These are phyloP conservation scores for Drosophila conformis DNA, from an alignment of 2,888 invertebrate species.

Conservation along the genomic window DNA sequence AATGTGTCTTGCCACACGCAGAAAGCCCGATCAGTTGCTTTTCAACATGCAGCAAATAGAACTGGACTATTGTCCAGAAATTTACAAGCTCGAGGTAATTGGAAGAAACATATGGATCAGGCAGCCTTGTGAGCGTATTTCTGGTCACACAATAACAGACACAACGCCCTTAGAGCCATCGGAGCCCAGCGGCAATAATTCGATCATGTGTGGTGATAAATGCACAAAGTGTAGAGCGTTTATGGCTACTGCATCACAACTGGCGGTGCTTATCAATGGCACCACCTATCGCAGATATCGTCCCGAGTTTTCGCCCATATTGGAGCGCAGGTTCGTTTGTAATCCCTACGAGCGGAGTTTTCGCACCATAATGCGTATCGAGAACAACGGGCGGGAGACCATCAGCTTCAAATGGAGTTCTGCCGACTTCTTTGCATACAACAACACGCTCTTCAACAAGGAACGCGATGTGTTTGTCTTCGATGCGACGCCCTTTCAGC, in stretches of 20 bases:
- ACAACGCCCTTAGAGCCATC: background rate
- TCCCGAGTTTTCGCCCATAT: conserved; percentile 53
- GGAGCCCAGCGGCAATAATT: background rate
- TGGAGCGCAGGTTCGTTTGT: conserved; percentile 65
- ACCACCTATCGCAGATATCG: conserved; percentile 28
- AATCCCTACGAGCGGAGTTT: conserved; percentile 64
- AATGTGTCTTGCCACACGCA: conserved; percentile 35
- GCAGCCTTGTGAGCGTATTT: background rate
- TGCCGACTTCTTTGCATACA: conserved; percentile 61
- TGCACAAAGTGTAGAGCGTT: background rate
- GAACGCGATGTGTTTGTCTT: conserved; percentile 68
- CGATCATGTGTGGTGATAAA: background rate
- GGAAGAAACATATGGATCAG: conserved; percentile 38
- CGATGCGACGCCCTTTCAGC: conserved; percentile 62
- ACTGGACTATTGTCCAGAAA: conserved; percentile 56
- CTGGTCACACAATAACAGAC: conserved; percentile 24
- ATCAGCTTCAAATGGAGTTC: conserved; percentile 65
- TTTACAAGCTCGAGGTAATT: conserved; percentile 56
- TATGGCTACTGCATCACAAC: background rate
- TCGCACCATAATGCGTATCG: conserved; percentile 68
- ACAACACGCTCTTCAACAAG: conserved; percentile 44
- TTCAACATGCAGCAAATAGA: conserved; percentile 55
- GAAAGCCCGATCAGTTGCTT: conserved; percentile 47
- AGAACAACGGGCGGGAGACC: conserved; percentile 63
- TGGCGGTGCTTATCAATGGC: conserved; percentile 55